Conservation (phyloP, 2,113 vertebrate species). For the Alligator mississippiensis region DNA sequence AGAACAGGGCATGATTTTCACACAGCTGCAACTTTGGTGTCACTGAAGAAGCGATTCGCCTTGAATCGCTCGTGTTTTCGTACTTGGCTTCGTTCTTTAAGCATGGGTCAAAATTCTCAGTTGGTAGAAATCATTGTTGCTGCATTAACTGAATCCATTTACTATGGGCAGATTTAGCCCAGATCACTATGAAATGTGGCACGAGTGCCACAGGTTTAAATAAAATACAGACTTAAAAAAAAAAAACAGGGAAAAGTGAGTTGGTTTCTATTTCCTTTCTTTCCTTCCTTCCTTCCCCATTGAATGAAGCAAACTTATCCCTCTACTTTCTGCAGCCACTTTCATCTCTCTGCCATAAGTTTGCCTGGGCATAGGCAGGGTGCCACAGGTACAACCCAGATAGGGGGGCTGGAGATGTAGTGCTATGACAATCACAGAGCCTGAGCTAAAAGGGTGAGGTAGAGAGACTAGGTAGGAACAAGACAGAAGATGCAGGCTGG, state of each 20-base stretch:
- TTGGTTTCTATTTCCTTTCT: accelerated
- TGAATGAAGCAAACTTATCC: background rate
- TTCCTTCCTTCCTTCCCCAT: background rate
- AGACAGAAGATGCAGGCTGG: too few relatives aligned
- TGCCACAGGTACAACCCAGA: too few relatives aligned
- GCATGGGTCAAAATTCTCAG: background rate
- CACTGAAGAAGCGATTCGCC: background rate
- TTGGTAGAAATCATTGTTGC: background rate
- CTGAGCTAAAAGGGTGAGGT: too few relatives aligned
- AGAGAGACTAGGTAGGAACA: too few relatives aligned
- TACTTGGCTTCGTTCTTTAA: background rate
- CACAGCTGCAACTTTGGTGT: constrained; percentile 5
- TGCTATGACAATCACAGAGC: too few relatives aligned
- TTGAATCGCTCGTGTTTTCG: background rate
- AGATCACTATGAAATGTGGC: background rate
- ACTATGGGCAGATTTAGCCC: background rate
- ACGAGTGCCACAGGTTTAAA: background rate
- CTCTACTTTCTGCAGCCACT: background rate
- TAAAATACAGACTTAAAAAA: too few relatives aligned
- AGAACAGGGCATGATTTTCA: background rate
- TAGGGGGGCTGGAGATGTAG: too few relatives aligned
- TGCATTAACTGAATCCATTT: background rate
- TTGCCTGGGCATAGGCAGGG: background rate
- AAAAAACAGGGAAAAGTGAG: background rate
- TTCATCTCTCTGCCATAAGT: background rate